Evolutionary conservation across 1,140 invertebrate species (phyloP).

Genomic region (Halesus radiatus): DNA sequence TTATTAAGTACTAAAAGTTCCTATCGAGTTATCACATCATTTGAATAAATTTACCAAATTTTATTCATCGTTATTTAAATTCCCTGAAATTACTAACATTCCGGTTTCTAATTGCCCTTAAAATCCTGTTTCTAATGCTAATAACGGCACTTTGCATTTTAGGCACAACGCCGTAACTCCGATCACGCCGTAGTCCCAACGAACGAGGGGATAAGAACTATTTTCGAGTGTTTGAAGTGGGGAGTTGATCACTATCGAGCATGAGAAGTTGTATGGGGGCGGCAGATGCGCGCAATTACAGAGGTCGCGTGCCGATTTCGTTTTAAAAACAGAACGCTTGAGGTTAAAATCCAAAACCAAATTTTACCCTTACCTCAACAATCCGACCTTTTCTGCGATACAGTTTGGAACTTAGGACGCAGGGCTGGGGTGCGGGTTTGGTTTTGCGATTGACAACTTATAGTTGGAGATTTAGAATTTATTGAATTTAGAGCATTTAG

Average conservation of each 20-base stretch:
- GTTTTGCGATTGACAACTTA: not conserved
- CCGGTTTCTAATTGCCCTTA: conserved; percentile 41
- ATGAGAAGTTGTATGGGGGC: conserved; percentile 30
- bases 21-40: not conserved
- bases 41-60: conserved; percentile 10
- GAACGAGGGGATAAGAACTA: not conserved
- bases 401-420: not conserved
- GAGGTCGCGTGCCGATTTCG: conserved; percentile 56
- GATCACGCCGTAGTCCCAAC: no score
- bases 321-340: conserved; percentile 44
- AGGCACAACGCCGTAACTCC: not conserved
- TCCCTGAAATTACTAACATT: conserved; percentile 25
- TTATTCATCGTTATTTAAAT: conserved; percentile 33
- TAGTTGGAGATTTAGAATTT: not conserved
- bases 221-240: no score
- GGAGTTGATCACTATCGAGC: conserved; percentile 4
- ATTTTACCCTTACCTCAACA: not conserved
- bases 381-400: not conserved
- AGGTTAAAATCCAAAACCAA: conserved; percentile 1
- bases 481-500: conserved; percentile 13
- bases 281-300: conserved; percentile 55
- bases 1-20: not conserved
- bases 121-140: conserved; percentile 45
- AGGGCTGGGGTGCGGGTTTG: not conserved
- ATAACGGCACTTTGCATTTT: not conserved